phyloP scores from a whole-genome alignment of 1,140 invertebrate genomes.

The Drosophila repletoides region DNA sequence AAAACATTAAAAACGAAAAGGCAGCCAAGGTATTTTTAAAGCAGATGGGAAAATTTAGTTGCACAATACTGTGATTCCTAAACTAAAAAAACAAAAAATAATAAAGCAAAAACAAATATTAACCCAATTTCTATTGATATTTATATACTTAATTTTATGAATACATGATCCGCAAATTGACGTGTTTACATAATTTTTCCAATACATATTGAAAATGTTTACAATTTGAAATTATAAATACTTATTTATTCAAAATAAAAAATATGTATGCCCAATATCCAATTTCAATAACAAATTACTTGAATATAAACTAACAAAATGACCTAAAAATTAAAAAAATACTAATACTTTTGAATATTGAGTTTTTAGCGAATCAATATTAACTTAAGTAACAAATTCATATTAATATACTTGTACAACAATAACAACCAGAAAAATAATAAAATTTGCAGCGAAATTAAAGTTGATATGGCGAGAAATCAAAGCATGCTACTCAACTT shows the following conservation, averaged over 20 bases:
- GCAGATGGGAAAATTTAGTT: constrained; percentile 49
- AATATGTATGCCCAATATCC: constrained; percentile 41
- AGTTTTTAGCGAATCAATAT: constrained; percentile 74
- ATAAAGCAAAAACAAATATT: constrained; percentile 11
- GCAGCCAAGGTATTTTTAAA: constrained; percentile 20
- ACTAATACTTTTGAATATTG: constrained; percentile 66
- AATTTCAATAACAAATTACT: constrained; percentile 44
- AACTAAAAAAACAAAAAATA: constrained; percentile 19
- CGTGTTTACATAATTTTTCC: constrained; percentile 52
- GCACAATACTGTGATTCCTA: constrained; percentile 75
- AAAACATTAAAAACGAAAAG: constrained; percentile 1
- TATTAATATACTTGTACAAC: constrained; percentile 43
- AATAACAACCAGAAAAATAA: constrained; percentile 14
- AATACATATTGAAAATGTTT: constrained; percentile 46
- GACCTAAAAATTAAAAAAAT: constrained; percentile 30
- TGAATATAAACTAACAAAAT: constrained; percentile 42
- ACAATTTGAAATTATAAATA: constrained; percentile 50
- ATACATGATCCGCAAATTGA: constrained; percentile 35
- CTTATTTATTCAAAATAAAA: constrained; percentile 28
- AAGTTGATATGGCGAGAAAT: constrained; percentile 4
- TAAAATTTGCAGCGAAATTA: constrained; percentile 37
- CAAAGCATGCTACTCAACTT: not conserved
- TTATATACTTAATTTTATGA: constrained; percentile 9
- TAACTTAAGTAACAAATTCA: constrained; percentile 66
- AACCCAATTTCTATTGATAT: constrained; percentile 12